phyloP scores from a whole-genome alignment of 2,888 invertebrate species.

The Xylota sylvarum region DNA sequence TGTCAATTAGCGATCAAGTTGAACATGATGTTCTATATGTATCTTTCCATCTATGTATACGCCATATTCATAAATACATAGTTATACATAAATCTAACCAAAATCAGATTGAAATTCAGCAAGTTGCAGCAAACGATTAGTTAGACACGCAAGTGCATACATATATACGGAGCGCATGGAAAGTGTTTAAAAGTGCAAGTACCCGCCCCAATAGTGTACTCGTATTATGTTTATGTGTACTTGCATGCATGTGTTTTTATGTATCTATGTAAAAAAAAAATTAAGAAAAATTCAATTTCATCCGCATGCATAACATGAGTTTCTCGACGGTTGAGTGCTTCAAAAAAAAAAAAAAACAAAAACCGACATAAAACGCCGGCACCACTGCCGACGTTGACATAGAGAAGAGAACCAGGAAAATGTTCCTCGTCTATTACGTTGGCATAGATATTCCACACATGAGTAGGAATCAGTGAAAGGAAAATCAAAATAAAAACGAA shows the following conservation, averaged over 20 bases:
- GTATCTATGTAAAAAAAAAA: conserved; percentile 9
- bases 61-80: neutral
- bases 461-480: conserved; percentile 63
- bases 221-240: neutral
- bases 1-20: conserved; percentile 25
- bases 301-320: conserved; percentile 60
- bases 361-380: conserved; percentile 1
- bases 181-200: conserved; percentile 31
- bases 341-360: conserved; percentile 17
- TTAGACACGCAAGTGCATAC: conserved; percentile 9
- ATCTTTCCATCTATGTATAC: neutral
- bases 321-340: conserved; percentile 45
- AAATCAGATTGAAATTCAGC: conserved; percentile 30
- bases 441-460: conserved; percentile 60
- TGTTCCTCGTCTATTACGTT: conserved; percentile 49
- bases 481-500: conserved; percentile 57
- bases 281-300: conserved; percentile 37
- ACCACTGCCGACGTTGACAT: conserved; percentile 33
- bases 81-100: neutral
- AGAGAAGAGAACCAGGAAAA: conserved; percentile 68
- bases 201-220: neutral
- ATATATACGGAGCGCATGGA: neutral
- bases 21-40: conserved; percentile 23
- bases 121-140: conserved; percentile 9
- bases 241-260: neutral